phyloP scores from a whole-genome alignment of 1,140 invertebrate genomes.

The Leptonema lineaticorne region DNA sequence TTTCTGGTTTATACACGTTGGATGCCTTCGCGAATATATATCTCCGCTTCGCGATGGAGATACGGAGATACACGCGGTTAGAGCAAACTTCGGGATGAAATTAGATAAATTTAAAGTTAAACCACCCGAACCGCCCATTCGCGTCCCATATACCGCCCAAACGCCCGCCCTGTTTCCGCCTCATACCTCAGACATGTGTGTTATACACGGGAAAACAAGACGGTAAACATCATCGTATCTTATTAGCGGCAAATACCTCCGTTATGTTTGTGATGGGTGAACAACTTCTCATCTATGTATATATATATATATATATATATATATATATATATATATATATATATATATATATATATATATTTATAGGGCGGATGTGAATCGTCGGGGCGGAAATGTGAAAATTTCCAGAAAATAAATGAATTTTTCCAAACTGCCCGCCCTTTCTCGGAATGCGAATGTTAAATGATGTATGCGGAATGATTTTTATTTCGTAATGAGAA shows the following conservation, averaged over 20 bases:
- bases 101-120: constrained; percentile 43
- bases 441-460: no score
- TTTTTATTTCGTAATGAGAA: no score
- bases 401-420: no score
- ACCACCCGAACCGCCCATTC: constrained; percentile 15
- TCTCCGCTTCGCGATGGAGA: constrained; percentile 9
- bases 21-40: no score
- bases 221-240: constrained; percentile 41
- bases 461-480: neutral
- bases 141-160: neutral
- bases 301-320: no score
- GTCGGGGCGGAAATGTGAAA: neutral
- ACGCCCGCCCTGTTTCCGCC: neutral
- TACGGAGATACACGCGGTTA: constrained; percentile 22
- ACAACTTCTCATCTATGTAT: neutral
- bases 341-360: no score
- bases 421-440: no score
- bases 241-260: constrained; percentile 40
- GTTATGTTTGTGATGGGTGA: constrained; percentile 29
- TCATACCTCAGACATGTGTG: constrained; percentile 32
- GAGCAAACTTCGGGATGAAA: constrained; percentile 37
- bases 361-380: no score
- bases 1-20: no score
- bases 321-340: no score
- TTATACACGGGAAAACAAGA: constrained; percentile 41